Conservation (phyloP, 2,888 invertebrate species). For the Drosophila percnosoma region DNA sequence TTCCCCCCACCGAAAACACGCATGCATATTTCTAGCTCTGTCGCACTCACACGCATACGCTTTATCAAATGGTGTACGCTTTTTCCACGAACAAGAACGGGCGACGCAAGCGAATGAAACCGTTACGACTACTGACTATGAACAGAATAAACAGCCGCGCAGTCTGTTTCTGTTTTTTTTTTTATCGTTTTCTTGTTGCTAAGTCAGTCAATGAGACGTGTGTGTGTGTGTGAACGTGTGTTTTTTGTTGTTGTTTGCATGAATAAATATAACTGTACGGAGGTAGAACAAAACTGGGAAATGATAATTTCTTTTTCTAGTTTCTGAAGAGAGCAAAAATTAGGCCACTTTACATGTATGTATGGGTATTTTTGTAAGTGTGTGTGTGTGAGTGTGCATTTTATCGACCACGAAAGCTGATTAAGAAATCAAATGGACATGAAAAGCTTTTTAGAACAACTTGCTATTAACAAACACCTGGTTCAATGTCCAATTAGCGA, state of each 20-base stretch:
- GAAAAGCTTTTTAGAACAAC: constrained; percentile 33
- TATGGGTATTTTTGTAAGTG: background rate
- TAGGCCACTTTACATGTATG: constrained; percentile 14
- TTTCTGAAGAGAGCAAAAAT: constrained; percentile 36
- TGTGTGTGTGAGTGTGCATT: background rate
- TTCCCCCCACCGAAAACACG: constrained; percentile 44
- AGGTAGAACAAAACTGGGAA: constrained; percentile 34
- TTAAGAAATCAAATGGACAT: constrained; percentile 47
- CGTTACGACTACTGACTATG: constrained; percentile 54
- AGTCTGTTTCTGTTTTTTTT: constrained; percentile 42
- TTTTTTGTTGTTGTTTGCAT: constrained; percentile 4
- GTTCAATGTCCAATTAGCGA: constrained; percentile 43
- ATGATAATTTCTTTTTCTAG: constrained; percentile 29
- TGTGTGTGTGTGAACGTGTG: background rate
- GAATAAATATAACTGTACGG: constrained; percentile 68
- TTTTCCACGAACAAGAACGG: constrained; percentile 36
- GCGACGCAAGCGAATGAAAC: constrained; percentile 54
- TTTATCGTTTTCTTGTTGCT: constrained; percentile 65
- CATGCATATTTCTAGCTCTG: constrained; percentile 63
- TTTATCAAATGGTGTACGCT: constrained; percentile 49
- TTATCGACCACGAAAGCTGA: constrained; percentile 44
- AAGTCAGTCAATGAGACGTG: constrained; percentile 67
- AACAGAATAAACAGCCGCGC: constrained; percentile 42
- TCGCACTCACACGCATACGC: constrained; percentile 62
- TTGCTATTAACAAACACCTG: constrained; percentile 33